phyloP scores from a whole-genome alignment of 2,888 invertebrate genomes.

The Hyles lineata region DNA sequence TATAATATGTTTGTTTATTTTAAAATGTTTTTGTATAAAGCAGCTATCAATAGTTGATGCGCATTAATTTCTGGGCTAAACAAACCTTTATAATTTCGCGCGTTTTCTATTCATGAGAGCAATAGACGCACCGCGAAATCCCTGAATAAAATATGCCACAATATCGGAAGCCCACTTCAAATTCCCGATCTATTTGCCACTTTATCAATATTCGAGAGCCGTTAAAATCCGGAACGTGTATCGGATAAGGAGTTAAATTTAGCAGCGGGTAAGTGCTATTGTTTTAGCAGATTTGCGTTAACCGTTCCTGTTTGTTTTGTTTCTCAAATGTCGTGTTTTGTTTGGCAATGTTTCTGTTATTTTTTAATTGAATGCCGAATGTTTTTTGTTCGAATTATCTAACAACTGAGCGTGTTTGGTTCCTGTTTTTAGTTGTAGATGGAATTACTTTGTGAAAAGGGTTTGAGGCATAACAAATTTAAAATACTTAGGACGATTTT shows the following conservation, averaged over 20 bases:
- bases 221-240: background rate
- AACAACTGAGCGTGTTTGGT: too few relatives aligned
- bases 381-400: too few relatives aligned
- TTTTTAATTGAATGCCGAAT: too few relatives aligned
- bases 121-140: background rate
- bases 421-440: too few relatives aligned
- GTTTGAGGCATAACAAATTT: too few relatives aligned
- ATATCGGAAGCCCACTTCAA: background rate
- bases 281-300: background rate
- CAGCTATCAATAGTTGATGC: too few relatives aligned
- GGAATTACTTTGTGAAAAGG: too few relatives aligned
- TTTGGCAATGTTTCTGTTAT: background rate
- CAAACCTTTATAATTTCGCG: background rate
- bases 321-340: background rate
- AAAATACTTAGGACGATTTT: too few relatives aligned
- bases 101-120: background rate
- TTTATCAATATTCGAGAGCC: conserved; percentile 7
- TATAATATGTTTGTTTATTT: too few relatives aligned
- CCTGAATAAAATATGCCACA: conserved; percentile 6
- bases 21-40: too few relatives aligned
- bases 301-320: background rate
- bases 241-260: background rate
- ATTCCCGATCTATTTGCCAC: background rate
- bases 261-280: background rate
- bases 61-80: background rate